Conservation (phyloP, 2,797 vertebrate species). For the Huso huso region DNA sequence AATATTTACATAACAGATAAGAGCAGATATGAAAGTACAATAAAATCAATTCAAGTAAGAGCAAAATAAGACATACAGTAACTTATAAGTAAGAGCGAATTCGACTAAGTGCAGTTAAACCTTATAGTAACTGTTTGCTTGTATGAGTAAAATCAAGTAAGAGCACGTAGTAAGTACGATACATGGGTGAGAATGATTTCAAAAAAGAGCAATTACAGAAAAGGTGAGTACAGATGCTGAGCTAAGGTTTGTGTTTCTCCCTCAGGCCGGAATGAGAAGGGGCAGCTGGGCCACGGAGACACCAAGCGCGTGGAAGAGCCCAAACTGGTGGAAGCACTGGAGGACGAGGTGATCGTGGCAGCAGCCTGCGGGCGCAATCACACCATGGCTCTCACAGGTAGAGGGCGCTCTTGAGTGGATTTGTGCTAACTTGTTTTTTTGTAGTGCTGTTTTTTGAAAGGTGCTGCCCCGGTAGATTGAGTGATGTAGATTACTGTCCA, state of each 20-base stretch:
- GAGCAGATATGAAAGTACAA: too few relatives aligned
- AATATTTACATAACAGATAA: too few relatives aligned
- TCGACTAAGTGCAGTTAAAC: too few relatives aligned
- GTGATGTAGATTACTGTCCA: neutral
- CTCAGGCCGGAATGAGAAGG: constrained; percentile 88
- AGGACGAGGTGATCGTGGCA: constrained; percentile 68
- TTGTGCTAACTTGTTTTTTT: neutral
- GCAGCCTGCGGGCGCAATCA: constrained; percentile 89
- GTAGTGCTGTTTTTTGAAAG: neutral
- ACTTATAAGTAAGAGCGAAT: too few relatives aligned
- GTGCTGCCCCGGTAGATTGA: neutral
- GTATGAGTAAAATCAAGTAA: too few relatives aligned
- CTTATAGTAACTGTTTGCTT: too few relatives aligned
- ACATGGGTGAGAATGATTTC: too few relatives aligned
- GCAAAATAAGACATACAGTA: too few relatives aligned
- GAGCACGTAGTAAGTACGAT: too few relatives aligned
- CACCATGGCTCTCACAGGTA: constrained; percentile 84
- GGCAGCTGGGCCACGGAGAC: constrained; percentile 89
- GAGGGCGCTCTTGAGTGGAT: neutral
- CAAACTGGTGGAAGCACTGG: constrained; percentile 74
- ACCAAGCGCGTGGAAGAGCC: constrained; percentile 86
- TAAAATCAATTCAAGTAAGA: too few relatives aligned
- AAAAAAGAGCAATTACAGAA: too few relatives aligned
- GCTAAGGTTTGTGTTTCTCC: neutral
- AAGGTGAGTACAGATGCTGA: too few relatives aligned